Conservation (phyloP, 2,113 vertebrate species). For the Erinaceus europaeus region DNA sequence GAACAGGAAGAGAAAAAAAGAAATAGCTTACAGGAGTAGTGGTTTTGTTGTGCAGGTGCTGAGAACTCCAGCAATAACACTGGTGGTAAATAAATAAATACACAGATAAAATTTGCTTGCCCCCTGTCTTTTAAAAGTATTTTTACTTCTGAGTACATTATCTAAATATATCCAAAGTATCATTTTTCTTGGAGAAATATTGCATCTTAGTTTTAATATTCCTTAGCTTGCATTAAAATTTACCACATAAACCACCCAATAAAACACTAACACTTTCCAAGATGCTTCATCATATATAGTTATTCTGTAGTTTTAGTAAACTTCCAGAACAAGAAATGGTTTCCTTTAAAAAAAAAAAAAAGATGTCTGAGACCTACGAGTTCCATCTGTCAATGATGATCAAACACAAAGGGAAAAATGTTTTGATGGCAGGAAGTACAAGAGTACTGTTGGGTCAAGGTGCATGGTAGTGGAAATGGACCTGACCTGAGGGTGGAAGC, state of each 20-base stretch:
- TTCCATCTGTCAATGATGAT: neutral
- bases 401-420: neutral
- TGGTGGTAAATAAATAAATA: too few species aligned
- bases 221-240: neutral
- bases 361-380: neutral
- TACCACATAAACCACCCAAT: neutral
- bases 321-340: neutral
- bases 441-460: neutral
- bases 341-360: neutral
- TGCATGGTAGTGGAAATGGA: too few species aligned
- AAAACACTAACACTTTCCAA: neutral
- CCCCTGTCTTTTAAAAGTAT: neutral
- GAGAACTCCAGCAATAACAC: too few species aligned
- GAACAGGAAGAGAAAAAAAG: too few species aligned
- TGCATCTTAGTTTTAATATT: constrained; percentile 5
- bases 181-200: neutral
- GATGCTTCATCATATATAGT: neutral
- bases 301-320: neutral
- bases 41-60: too few species aligned
- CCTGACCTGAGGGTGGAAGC: too few species aligned
- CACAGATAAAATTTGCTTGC: too few species aligned
- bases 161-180: neutral
- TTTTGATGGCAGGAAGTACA: neutral
- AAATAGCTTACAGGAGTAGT: too few species aligned
- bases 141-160: neutral